Conservation (phyloP, 2,113 vertebrate species). For the Poeciliopsis retropinna region DNA sequence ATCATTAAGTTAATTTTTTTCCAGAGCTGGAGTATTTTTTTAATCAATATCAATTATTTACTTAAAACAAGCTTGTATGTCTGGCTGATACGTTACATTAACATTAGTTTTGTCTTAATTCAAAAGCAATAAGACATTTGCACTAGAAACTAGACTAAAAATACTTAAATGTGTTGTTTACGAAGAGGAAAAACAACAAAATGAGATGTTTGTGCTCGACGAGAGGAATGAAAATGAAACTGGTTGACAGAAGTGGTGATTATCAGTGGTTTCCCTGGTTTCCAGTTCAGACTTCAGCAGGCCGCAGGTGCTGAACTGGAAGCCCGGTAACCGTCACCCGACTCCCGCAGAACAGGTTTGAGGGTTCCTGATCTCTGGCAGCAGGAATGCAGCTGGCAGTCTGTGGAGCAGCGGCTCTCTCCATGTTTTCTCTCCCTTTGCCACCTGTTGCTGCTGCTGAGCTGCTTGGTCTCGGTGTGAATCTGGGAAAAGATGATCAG, state of each 20-base stretch:
- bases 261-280: slow-evolving; percentile 1
- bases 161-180: no score
- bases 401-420: background rate
- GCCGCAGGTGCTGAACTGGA: background rate
- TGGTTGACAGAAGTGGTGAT: background rate
- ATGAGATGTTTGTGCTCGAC: background rate
- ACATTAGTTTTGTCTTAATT: no score
- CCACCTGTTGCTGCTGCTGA: slow-evolving; percentile 17
- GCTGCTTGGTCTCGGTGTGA: background rate
- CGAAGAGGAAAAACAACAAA: background rate
- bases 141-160: no score
- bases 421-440: background rate
- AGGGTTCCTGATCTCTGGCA: slow-evolving; percentile 33
- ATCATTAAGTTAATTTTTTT: no score
- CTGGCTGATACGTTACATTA: no score
- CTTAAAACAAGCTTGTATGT: no score
- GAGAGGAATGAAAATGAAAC: background rate
- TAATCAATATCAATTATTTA: no score
- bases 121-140: no score
- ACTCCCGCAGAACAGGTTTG: slow-evolving; percentile 72
- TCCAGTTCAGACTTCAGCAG: background rate
- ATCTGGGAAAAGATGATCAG: slow-evolving; percentile 12
- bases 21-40: no score
- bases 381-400: slow-evolving; percentile 48
- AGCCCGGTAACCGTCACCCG: slow-evolving; percentile 37